These are phyloP conservation scores for Clanis bilineata DNA, from an alignment of 2,888 invertebrate species.

Conservation along the genomic window DNA sequence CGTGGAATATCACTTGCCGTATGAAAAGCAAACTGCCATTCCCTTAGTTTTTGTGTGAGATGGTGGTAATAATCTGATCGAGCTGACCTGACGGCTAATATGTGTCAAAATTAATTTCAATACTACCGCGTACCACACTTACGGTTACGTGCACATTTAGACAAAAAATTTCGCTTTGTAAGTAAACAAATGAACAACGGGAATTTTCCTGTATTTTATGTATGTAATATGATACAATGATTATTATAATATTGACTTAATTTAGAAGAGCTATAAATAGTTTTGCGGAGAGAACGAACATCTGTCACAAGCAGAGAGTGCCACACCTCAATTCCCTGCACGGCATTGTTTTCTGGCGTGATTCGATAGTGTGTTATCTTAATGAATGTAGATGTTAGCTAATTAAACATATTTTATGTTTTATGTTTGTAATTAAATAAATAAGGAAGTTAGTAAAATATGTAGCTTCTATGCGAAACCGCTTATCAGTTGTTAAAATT, in stretches of 20 bases:
- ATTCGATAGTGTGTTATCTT: constrained; percentile 3
- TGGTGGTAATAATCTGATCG: too few species aligned
- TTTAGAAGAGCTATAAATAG: neutral
- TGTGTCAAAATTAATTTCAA: too few species aligned
- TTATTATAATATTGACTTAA: neutral
- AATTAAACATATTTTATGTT: neutral
- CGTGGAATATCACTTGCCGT: too few species aligned
- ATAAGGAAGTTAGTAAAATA: neutral
- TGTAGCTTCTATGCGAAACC: neutral
- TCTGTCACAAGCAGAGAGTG: neutral
- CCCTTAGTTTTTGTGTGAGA: too few species aligned
- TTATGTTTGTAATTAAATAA: neutral
- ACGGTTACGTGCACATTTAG: too few species aligned
- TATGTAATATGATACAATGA: neutral
- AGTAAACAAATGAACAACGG: neutral
- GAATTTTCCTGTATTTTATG: neutral
- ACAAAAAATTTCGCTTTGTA: neutral
- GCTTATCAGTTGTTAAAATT: neutral
- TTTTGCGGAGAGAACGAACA: neutral
- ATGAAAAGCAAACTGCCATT: too few species aligned
- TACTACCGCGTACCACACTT: too few species aligned
- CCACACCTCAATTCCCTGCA: constrained; percentile 7
- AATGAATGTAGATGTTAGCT: constrained; percentile 1
- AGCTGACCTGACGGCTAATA: too few species aligned
- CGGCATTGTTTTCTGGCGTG: constrained; percentile 4